Conservation (phyloP, 2,797 vertebrate genomes). For the Molothrus ater region DNA sequence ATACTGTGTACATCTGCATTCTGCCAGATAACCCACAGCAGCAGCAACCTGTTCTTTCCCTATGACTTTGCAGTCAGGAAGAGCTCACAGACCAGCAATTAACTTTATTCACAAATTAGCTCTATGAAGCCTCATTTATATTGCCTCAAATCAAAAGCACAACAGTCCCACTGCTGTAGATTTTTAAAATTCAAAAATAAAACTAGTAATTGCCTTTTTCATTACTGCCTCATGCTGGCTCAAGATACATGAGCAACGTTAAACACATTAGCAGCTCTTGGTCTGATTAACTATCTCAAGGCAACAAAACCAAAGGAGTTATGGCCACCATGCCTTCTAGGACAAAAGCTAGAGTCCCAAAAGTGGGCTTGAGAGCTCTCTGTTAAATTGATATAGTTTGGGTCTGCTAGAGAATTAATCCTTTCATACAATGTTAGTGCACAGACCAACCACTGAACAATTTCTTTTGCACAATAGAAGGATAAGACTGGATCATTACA, state of each 20-base stretch:
- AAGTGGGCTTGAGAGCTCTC: not conserved
- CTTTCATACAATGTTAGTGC: not conserved
- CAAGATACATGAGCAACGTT: not conserved
- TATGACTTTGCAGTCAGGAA: not conserved
- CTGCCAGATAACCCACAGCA: not conserved
- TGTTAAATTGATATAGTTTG: not conserved
- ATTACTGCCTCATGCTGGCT: not conserved
- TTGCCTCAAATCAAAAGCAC: not conserved
- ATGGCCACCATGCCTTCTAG: not conserved
- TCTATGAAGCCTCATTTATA: not conserved
- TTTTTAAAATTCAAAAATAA: not conserved
- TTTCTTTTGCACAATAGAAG: not conserved
- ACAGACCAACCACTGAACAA: not conserved
- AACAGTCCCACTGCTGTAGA: not conserved
- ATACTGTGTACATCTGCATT: not conserved
- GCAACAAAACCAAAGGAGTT: not conserved
- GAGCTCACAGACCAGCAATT: not conserved
- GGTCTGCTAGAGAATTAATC: not conserved
- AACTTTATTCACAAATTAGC: not conserved
- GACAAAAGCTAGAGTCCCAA: not conserved
- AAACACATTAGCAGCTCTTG: not conserved
- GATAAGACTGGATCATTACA: not conserved
- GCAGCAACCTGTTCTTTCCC: not conserved
- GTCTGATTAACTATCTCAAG: not conserved
- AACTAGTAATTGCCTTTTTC: not conserved